Base-by-base conservation (phyloP, 2,797 vertebrate species). In the Syngnathus acus region DNA sequence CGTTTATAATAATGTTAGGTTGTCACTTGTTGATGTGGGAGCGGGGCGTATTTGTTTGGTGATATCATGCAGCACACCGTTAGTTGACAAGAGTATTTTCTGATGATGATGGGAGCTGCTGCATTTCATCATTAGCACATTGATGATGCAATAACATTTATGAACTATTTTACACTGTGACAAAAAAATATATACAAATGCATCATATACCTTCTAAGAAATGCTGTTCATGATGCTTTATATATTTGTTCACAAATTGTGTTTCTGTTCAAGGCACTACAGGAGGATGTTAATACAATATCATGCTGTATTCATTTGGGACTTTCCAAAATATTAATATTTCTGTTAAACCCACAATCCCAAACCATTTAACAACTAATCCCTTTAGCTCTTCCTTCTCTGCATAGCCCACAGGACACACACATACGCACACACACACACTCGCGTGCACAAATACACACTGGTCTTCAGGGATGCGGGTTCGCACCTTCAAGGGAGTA, bases 291-390 rank as follows among this genome's bases (percentile, higher is more conserved):
- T 59, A 64, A 68, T 69, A 62, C 71, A 71, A 84, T 75, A 78
- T 66, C 63, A 71, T 67, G 23, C 62, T 71, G 73, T 66, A 74
- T 69, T 75, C 50, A 68, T 71, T 78, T 43, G 64, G 65, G 55
- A 70, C 62, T 63, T 71, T 73, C 75, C 50, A 50, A 78, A 81
- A 79, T 84, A 82, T 83, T 77, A 73, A 76, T 76, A 72, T 76
- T 78, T 70, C 72, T 70, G 54, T 78, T 80, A 65, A 62, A 69
- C 77, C 64, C 72, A 65, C 64, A 73, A 72, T 73, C 75, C 65
- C 73, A 79, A 64, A 77, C 66, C 70, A 65, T 79, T 86, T 77
- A 82, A 71, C 62, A 65, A 73, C 40, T 76, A 77, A 72, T 87
- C 82, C 84, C 78, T 57, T 38, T 32, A 72, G 86, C 75, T 67